These are phyloP conservation scores for Arenaria interpres DNA, from an alignment of 2,113 vertebrate species.

Conservation along the genomic window DNA sequence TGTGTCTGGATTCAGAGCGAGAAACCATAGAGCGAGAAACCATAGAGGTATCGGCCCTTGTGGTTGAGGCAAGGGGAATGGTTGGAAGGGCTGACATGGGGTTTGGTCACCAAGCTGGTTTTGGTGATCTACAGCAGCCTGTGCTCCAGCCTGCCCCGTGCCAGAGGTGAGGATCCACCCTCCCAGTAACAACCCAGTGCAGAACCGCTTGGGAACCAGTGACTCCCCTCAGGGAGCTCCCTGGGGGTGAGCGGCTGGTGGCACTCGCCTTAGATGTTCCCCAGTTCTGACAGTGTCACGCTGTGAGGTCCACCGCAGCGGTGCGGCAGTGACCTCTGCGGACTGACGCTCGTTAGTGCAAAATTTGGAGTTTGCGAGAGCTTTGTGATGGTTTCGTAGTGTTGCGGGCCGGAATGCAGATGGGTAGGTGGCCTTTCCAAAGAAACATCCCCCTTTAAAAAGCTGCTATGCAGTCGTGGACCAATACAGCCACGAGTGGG, in stretches of 20 bases:
- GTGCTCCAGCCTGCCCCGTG: background rate
- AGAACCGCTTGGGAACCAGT: background rate
- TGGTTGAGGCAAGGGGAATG: fast-evolving
- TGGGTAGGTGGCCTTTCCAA: background rate
- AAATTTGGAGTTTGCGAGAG: background rate
- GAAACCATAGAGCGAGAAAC: background rate
- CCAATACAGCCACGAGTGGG: background rate
- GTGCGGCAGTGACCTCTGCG: background rate
- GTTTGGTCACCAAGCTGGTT: background rate
- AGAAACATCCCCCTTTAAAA: background rate
- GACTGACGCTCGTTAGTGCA: background rate
- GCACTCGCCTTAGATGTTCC: background rate
- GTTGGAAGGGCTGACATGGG: background rate
- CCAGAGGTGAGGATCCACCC: background rate
- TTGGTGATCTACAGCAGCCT: background rate
- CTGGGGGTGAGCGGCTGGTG: background rate
- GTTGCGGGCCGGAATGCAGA: background rate
- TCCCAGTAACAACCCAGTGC: background rate
- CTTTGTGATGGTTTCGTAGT: fast-evolving
- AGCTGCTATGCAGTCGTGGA: fast-evolving
- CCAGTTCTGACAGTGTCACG: fast-evolving
- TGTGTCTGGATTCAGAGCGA: background rate
- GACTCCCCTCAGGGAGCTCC: background rate
- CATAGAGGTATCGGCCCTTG: background rate
- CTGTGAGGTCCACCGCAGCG: fast-evolving